Evolutionary conservation across 2,113 vertebrate species (phyloP).

Genomic region (Scolopax mira): DNA sequence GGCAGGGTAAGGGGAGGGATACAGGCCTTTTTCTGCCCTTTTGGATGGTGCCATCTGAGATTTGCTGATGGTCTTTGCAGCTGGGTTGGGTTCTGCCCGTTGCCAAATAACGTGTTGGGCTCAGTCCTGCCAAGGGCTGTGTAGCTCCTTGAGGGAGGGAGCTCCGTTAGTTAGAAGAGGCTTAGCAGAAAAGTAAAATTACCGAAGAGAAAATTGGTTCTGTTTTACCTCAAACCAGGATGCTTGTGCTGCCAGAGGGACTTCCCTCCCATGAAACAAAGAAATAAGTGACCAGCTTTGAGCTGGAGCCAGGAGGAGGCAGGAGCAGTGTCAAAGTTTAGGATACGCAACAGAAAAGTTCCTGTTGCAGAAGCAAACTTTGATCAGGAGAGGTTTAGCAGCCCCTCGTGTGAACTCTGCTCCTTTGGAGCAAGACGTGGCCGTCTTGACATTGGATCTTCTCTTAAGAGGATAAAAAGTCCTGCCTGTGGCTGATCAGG

Average conservation of each 20-base stretch:
- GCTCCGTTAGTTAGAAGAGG: not conserved
- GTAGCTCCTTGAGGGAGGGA: not conserved
- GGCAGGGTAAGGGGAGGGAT: not conserved
- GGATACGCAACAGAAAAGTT: not conserved
- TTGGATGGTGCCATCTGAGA: not conserved
- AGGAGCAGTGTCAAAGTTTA: not conserved
- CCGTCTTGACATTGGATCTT: not conserved
- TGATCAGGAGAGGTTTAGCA: not conserved
- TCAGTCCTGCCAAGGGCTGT: not conserved
- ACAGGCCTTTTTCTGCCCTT: rapidly evolving
- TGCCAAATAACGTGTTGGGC: rapidly evolving
- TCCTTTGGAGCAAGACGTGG: not conserved
- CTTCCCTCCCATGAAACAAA: not conserved
- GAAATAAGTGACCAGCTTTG: not conserved
- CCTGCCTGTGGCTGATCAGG: not conserved
- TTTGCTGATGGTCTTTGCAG: not conserved
- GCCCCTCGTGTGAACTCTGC: not conserved
- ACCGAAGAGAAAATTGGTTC: not conserved
- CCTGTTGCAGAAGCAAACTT: not conserved
- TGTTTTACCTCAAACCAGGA: not conserved
- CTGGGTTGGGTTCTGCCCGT: not conserved
- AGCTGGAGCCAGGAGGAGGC: not conserved
- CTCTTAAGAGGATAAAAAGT: not conserved
- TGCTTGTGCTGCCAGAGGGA: not conserved
- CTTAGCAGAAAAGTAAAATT: not conserved